Percentiles rank a stretch among this genome's conserved stretches.
phyloP scores from a whole-genome alignment of 2,113 vertebrate species.

The Halichoeres trimaculatus region DNA sequence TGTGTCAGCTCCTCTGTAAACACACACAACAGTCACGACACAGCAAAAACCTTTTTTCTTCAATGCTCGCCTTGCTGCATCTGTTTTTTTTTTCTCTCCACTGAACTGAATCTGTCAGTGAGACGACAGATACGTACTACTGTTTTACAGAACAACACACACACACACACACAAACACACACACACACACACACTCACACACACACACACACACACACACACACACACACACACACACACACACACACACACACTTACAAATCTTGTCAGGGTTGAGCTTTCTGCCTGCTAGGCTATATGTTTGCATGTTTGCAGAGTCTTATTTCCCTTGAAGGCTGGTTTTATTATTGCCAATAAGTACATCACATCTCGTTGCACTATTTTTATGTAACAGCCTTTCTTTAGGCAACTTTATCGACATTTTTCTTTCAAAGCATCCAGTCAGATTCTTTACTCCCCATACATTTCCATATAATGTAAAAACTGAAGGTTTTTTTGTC shows the following conservation, averaged over 20 bases:
- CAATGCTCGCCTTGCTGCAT: conserved; percentile 17
- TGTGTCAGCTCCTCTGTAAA: conserved; percentile 66
- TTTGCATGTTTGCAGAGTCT: conserved; percentile 14
- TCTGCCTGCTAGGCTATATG: conserved; percentile 10
- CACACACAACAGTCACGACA: conserved; percentile 37
- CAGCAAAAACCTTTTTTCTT: conserved; percentile 9
- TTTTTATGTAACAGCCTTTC: not conserved
- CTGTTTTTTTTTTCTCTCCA: conserved; percentile 27
- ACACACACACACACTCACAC: conserved; percentile 29
- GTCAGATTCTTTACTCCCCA: not conserved
- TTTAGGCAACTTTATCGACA: not conserved
- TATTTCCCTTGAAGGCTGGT: not conserved
- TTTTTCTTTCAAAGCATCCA: not conserved
- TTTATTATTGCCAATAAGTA: conserved; percentile 7
- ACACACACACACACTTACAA: conserved; percentile 2
- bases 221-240: too few relatives aligned
- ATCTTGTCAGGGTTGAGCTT: conserved; percentile 16
- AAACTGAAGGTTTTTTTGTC: not conserved
- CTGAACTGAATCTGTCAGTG: conserved; percentile 56
- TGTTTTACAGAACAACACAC: conserved; percentile 47
- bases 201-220: conserved; percentile 31
- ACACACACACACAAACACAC: too few relatives aligned
- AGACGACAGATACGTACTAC: conserved; percentile 47
- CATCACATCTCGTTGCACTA: not conserved
- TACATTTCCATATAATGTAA: not conserved